Percentiles rank a stretch among this genome's conserved stretches.
Evolutionary conservation across 2,888 invertebrate species (phyloP).

Genomic region (Tinea semifulvella): DNA sequence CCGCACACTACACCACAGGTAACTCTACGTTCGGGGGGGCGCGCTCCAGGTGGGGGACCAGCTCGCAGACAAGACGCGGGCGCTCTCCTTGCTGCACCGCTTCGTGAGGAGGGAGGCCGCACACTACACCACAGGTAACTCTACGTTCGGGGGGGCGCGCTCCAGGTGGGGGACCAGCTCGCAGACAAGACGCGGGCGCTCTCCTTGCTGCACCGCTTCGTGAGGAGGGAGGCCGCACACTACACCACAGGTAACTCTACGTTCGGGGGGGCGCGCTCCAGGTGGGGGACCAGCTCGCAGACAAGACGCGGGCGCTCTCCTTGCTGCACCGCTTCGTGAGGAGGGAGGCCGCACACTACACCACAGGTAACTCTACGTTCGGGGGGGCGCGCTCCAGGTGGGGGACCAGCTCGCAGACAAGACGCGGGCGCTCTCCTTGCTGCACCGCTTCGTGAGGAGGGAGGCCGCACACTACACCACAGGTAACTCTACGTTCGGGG

Average conservation of each 20-base stretch:
- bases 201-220: conserved; percentile 78
- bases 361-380: no score
- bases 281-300: conserved; percentile 84
- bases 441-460: conserved; percentile 82
- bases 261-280: conserved; percentile 85
- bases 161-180: conserved; percentile 86
- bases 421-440: conserved; percentile 80
- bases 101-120: no score
- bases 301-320: conserved; percentile 84
- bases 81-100: conserved; percentile 76
- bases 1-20: no score
- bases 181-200: conserved; percentile 88
- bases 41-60: conserved; percentile 88
- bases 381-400: conserved; percentile 84
- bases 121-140: no score
- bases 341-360: no score
- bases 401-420: conserved; percentile 89
- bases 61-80: conserved; percentile 86
- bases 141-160: no score
- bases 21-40: no score
- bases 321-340: conserved; percentile 82
- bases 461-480: no score
- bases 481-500: no score
- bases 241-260: no score
- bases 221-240: no score